Evolutionary conservation across 2,888 invertebrate genomes (phyloP).

Genomic region (Apantesis nais): DNA sequence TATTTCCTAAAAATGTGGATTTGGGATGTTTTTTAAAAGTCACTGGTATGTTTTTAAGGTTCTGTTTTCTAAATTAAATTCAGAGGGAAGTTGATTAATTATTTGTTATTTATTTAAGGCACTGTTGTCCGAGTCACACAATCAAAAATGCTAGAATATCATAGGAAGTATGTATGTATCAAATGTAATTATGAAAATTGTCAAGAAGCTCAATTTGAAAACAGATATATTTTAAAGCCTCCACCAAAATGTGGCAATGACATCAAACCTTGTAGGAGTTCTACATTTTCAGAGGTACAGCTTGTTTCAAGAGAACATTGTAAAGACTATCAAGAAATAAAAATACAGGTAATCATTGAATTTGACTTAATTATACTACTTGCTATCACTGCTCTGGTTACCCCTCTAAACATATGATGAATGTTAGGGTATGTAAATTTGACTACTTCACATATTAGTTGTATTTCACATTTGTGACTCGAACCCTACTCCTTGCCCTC

Average conservation of each 20-base stretch:
- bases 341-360: conserved; percentile 87
- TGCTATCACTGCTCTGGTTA: not conserved
- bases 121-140: conserved; percentile 92
- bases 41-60: conserved; percentile 79
- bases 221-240: conserved; percentile 85
- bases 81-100: not conserved
- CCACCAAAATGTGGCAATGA: conserved; percentile 85
- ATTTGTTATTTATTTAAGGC: conserved; percentile 75
- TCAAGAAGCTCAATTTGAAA: conserved; percentile 89
- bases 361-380: not conserved
- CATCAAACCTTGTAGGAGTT: conserved; percentile 82
- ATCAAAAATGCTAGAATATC: conserved; percentile 91
- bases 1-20: conserved; percentile 90
- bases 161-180: conserved; percentile 89
- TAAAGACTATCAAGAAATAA: conserved; percentile 94
- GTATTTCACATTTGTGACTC: not conserved
- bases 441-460: not conserved
- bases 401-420: not conserved
- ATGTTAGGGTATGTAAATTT: not conserved
- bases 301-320: conserved; percentile 87
- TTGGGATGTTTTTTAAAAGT: conserved; percentile 90
- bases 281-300: conserved; percentile 82
- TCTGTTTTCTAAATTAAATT: not conserved
- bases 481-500: not conserved
- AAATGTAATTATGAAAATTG: conserved; percentile 90